A percentile compares a stretch with the other conserved stretches of the same genome.
phyloP scores from a whole-genome alignment of 2,113 vertebrate species.

The Bubo blakistoni region DNA sequence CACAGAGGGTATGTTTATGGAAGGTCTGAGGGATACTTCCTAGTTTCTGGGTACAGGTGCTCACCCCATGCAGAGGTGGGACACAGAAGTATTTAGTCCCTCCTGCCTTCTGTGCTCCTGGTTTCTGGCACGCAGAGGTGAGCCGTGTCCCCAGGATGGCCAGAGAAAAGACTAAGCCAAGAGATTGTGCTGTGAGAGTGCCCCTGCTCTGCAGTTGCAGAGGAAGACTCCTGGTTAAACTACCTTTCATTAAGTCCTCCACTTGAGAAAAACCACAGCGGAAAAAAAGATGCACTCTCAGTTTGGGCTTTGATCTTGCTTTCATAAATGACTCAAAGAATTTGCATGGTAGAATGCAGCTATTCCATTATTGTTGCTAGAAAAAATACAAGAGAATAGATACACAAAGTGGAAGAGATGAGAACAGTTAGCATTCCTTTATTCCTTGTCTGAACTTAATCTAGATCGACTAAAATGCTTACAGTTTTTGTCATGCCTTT shows the following conservation, averaged over 20 bases:
- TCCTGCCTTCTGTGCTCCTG: neutral
- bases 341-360: conserved; percentile 11
- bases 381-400: neutral
- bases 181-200: neutral
- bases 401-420: neutral
- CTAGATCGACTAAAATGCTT: conserved; percentile 11
- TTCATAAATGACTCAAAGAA: conserved; percentile 9
- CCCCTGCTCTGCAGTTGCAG: neutral
- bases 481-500: conserved; percentile 22
- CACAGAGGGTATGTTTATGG: neutral
- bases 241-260: neutral
- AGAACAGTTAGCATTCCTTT: conserved; percentile 18
- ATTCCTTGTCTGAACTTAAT: conserved; percentile 28
- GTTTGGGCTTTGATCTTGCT: conserved; percentile 31
- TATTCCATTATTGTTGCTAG: neutral
- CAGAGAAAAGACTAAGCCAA: neutral
- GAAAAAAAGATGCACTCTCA: neutral
- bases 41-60: neutral
- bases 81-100: neutral
- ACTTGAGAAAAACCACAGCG: neutral
- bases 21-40: neutral
- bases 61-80: rapidly evolving
- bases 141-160: neutral
- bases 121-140: neutral
- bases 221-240: neutral